Evolutionary conservation across 2,113 vertebrate species (phyloP).

Genomic region (Zootoca vivipara): DNA sequence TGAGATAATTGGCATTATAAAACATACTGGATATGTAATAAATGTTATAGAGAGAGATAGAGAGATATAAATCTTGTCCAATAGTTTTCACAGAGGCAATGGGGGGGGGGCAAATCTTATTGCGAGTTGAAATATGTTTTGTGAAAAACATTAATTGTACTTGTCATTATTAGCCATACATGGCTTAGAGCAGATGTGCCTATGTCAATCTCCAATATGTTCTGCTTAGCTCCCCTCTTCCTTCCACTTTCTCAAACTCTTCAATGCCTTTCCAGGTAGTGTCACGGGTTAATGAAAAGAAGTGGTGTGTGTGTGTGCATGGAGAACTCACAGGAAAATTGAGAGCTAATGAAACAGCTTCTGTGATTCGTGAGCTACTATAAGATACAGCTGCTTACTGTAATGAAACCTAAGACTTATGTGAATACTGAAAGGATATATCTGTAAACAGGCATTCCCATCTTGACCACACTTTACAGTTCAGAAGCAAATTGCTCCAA

Average conservation of each 20-base stretch:
- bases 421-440: constrained; percentile 30
- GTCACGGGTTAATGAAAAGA: constrained; percentile 59
- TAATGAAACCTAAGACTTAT: constrained; percentile 48
- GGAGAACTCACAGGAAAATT: constrained; percentile 49
- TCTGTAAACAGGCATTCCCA: constrained; percentile 4
- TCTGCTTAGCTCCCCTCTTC: neutral
- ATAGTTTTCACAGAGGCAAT: neutral
- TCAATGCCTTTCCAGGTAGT: constrained; percentile 60
- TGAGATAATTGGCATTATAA: neutral
- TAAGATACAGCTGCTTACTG: constrained; percentile 28
- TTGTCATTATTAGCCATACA: neutral
- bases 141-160: neutral
- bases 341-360: constrained; percentile 25
- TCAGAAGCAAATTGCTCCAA: neutral
- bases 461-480: constrained; percentile 15
- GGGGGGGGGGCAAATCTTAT: too few relatives aligned
- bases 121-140: fast-evolving
- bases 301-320: too few relatives aligned
- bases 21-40: neutral
- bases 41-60: too few relatives aligned
- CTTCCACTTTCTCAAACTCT: constrained; percentile 28
- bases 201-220: neutral
- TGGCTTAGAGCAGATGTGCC: neutral
- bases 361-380: constrained; percentile 32
- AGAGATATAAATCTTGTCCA: neutral